Evolutionary conservation across 2,888 invertebrate genomes (phyloP), one percentile per base, ranked within the genome.

Genomic region (Macrostomum cliftonense): DNA sequence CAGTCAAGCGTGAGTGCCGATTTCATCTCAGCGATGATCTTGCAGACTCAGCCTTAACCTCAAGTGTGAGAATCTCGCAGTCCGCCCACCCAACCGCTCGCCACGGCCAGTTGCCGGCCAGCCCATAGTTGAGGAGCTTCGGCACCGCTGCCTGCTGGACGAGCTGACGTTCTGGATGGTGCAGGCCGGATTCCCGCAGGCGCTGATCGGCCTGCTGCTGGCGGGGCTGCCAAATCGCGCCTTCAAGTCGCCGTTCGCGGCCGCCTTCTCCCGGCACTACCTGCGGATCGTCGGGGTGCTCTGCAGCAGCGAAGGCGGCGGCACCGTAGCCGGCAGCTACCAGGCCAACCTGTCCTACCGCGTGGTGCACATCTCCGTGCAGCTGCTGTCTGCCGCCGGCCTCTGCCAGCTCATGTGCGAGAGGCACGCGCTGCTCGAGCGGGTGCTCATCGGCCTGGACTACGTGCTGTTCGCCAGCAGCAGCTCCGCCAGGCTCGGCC

Each of bases 111-210:
- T 28, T 4, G 28, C 5, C 28, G 28, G 28, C 28, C 28, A 28
- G 28, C 28, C 28, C 28, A 28, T 28, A 28, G 28, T 40, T n/a
- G 45, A 28, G 2, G 58, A 56, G 20, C 47, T 63, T 13, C 52
- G 46, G 13, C 67, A 68, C 52, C 51, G 49, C 19, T 61, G 59
- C 1, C 55, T 68, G 36, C 55, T 70, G 45, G 91, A 93, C 69
- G 95, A 95, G 74, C 77, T 95, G 57, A 84, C 93, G 58, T 93
- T 95, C 74, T 95, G 95, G 93, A 88, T 87, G 19, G 87, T 93
- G 53, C 85, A 85, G 67, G 88, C 83, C 70, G 89, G 93, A 71
- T 93, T 93, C 73, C 93, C 93, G 1, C 89, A 93, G 73, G 88
- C 87, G 67, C 78, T 95, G 50, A 91, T 93, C 47, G 93, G 89